These are phyloP conservation scores for Desmophyllum pertusum DNA, from an alignment of 92 coral and sea anemone genomes.

Conservation along the genomic window DNA sequence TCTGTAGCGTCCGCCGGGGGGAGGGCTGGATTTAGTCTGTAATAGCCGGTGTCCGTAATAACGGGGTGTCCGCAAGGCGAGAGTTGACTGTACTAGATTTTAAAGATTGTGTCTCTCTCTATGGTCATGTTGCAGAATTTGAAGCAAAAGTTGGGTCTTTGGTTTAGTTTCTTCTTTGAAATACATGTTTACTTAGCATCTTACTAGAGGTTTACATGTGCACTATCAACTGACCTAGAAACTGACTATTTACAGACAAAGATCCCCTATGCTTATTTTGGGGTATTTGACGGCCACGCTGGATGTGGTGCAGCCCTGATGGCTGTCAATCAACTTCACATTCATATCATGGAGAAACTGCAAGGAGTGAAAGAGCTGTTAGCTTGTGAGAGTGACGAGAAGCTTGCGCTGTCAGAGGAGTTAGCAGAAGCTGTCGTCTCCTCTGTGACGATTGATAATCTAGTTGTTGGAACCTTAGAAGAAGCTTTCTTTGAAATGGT, in stretches of 20 bases:
- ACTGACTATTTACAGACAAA: conserved; percentile 63
- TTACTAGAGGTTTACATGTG: not conserved
- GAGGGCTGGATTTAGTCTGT: too few species aligned
- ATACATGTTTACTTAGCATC: too few species aligned
- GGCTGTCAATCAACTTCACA: conserved; percentile 86
- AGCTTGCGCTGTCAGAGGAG: conserved; percentile 58
- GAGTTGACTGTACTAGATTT: too few species aligned
- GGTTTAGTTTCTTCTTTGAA: not conserved
- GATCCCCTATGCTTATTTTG: conserved; percentile 96
- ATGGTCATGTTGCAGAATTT: not conserved
- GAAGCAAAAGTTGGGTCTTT: not conserved
- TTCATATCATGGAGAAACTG: conserved; percentile 89
- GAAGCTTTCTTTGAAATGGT: conserved; percentile 99
- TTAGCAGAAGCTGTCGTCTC: conserved; percentile 86
- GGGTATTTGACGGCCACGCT: conserved; percentile 98
- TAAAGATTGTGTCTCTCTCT: too few species aligned
- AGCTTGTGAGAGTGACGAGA: conserved; percentile 75
- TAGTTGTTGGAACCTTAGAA: conserved; percentile 83
- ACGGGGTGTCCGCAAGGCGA: not conserved
- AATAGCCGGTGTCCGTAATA: not conserved
- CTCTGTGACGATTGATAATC: conserved; percentile 80
- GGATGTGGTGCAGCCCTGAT: conserved; percentile 93
- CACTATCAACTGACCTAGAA: not conserved
- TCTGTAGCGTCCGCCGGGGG: too few species aligned
- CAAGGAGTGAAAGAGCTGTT: conserved; percentile 82